Evolutionary conservation across 1,140 invertebrate genomes (phyloP).

Genomic region (Prorops nasuta): DNA sequence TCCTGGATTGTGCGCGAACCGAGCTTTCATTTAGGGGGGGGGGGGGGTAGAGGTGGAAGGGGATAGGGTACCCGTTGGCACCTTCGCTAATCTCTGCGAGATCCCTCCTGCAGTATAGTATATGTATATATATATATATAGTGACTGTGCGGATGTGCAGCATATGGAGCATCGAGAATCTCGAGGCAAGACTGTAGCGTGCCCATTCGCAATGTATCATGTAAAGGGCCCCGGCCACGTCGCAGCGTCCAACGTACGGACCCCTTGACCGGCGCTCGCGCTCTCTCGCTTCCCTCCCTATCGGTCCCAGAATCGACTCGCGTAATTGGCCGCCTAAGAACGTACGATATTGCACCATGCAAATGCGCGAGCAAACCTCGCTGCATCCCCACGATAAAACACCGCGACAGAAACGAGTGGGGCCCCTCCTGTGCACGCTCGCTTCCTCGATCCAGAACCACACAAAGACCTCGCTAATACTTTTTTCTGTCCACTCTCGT

Average conservation of each 20-base stretch:
- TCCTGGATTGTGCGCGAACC: slow-evolving; percentile 12
- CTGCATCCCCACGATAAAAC: slow-evolving; percentile 31
- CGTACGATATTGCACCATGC: slow-evolving; percentile 57
- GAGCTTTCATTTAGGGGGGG: no score
- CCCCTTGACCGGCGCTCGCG: slow-evolving; percentile 26
- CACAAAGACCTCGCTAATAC: no score
- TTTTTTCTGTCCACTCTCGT: no score
- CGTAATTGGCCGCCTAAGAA: slow-evolving; percentile 57
- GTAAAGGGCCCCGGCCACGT: slow-evolving; percentile 28
- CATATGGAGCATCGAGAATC: slow-evolving; percentile 43
- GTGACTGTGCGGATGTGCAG: no score
- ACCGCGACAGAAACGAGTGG: slow-evolving; percentile 21
- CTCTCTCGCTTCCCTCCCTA: slow-evolving; percentile 35
- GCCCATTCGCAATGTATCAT: slow-evolving; percentile 53
- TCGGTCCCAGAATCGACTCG: slow-evolving; percentile 51
- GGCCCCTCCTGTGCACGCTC: not conserved
- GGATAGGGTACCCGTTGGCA: no score
- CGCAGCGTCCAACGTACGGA: slow-evolving; percentile 35
- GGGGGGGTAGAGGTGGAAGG: no score
- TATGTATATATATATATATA: no score
- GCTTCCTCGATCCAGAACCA: not conserved
- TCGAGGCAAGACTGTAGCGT: no score
- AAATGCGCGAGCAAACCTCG: slow-evolving; percentile 46
- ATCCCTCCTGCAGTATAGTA: no score
- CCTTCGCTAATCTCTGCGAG: no score